These are phyloP conservation scores for Daboia siamensis DNA, from an alignment of 2,113 vertebrate species.

Conservation along the genomic window DNA sequence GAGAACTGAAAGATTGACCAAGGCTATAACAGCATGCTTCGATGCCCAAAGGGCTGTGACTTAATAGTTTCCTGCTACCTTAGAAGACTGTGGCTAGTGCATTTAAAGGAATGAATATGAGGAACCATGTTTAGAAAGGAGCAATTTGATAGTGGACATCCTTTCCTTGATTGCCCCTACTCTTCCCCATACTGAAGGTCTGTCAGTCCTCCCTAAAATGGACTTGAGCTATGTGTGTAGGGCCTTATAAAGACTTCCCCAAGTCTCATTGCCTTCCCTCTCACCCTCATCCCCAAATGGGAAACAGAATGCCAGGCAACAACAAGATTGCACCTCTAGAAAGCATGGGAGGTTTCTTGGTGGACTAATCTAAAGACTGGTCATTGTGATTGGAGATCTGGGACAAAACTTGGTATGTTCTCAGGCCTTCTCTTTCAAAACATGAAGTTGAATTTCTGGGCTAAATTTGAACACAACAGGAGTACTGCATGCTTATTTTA, in stretches of 20 bases:
- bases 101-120: background rate
- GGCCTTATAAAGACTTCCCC: background rate
- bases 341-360: background rate
- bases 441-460: background rate
- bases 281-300: background rate
- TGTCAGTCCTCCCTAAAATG: background rate
- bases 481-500: background rate
- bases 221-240: background rate
- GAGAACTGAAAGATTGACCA: background rate
- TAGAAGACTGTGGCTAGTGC: background rate
- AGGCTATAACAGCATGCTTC: background rate
- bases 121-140: background rate
- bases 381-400: background rate
- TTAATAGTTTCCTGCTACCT: background rate
- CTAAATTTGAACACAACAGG: background rate
- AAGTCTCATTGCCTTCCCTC: background rate
- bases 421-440: background rate
- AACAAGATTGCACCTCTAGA: background rate
- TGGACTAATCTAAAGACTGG: background rate
- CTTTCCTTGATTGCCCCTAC: background rate
- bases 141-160: background rate
- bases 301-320: background rate
- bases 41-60: background rate
- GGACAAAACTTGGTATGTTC: background rate
- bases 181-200: background rate